Conservation (phyloP, 2,888 invertebrate genomes). For the Acleris holmiana region DNA sequence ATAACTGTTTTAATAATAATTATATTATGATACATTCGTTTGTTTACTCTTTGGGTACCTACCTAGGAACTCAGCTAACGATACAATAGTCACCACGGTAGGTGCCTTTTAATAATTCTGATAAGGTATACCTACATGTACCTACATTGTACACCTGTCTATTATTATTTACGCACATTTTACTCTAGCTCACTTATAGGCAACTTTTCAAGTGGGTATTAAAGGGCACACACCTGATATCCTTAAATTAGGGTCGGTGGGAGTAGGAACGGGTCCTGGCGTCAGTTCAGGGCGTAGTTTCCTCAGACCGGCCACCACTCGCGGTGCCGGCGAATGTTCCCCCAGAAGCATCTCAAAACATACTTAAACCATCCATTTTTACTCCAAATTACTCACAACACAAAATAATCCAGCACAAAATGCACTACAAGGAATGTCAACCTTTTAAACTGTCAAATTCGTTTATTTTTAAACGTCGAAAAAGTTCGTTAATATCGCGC, state of each 20-base stretch:
- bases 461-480: slow-evolving; percentile 67
- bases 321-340: slow-evolving; percentile 80
- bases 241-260: slow-evolving; percentile 73
- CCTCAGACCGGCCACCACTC: slow-evolving; percentile 81
- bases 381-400: slow-evolving; percentile 58
- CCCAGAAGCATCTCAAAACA: slow-evolving; percentile 80
- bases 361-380: slow-evolving; percentile 61
- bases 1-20: no score
- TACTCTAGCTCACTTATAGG: no score
- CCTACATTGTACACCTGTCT: no score
- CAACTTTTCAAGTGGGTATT: no score
- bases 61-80: no score
- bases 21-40: no score
- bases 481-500: slow-evolving; percentile 73
- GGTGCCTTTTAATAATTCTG: no score
- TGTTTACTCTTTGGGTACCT: no score
- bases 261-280: slow-evolving; percentile 73
- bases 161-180: no score
- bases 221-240: slow-evolving; percentile 69
- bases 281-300: slow-evolving; percentile 78
- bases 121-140: no score
- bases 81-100: no score
- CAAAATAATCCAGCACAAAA: slow-evolving; percentile 44
- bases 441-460: slow-evolving; percentile 62
- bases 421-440: slow-evolving; percentile 35